Percentiles rank a stretch among this genome's conserved stretches.
phyloP scores from a whole-genome alignment of 2,113 vertebrate species.

The Psittacara wagleri region DNA sequence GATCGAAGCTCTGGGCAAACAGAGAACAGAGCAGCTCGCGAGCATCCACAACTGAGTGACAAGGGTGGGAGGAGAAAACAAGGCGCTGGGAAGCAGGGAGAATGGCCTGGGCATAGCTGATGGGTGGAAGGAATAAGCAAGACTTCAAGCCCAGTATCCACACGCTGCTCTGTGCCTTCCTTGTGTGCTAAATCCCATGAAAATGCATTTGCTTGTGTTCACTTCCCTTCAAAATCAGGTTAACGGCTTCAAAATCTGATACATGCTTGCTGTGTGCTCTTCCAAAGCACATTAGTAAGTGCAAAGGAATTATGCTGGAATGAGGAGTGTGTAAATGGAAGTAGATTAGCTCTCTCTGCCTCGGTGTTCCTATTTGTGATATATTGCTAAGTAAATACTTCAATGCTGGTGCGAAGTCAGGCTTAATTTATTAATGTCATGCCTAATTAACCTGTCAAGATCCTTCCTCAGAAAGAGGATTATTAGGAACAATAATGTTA shows the following conservation, averaged over 20 bases:
- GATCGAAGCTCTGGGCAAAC: not conserved
- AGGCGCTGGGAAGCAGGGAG: not conserved
- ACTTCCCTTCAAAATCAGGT: not conserved
- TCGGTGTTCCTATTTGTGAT: conserved; percentile 8
- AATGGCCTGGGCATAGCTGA: not conserved
- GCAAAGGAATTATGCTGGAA: not conserved
- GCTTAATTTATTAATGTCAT: conserved; percentile 9
- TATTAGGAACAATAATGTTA: not conserved
- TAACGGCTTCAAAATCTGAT: not conserved
- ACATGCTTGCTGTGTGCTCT: not conserved
- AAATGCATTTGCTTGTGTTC: not conserved
- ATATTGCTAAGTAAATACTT: not conserved
- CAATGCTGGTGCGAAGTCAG: not conserved
- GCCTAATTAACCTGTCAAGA: not conserved
- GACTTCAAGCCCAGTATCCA: rapidly evolving
- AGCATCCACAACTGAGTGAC: not conserved
- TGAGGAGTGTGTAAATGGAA: not conserved
- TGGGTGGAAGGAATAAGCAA: not conserved
- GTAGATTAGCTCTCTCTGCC: conserved; percentile 14
- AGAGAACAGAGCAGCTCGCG: not conserved
- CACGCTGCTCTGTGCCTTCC: rapidly evolving
- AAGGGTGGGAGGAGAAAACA: not conserved
- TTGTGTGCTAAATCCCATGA: rapidly evolving
- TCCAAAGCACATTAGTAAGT: not conserved
- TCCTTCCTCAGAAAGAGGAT: conserved; percentile 11